Evolutionary conservation across 2,888 invertebrate species (phyloP).

Genomic region (Cryptus viduatorius): DNA sequence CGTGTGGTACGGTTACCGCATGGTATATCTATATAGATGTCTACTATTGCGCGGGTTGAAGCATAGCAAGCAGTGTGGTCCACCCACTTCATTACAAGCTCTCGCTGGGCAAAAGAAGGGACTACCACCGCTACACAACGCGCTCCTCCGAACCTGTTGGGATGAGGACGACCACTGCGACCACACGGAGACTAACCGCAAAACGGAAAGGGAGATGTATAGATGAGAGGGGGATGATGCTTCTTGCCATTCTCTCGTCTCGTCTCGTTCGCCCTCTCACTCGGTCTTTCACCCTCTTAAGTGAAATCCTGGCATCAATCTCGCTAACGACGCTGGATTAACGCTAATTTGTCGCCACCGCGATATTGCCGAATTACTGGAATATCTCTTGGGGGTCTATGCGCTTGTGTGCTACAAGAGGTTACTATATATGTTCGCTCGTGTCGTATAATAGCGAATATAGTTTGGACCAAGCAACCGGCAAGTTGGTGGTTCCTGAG

Average conservation of each 20-base stretch:
- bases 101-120: conserved; percentile 55
- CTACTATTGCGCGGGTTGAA: background rate
- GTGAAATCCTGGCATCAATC: conserved; percentile 83
- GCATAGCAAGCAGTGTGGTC: conserved; percentile 70
- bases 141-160: conserved; percentile 49
- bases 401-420: conserved; percentile 15
- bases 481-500: conserved; percentile 31
- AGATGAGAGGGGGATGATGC: conserved; percentile 53
- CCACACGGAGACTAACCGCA: conserved; percentile 38
- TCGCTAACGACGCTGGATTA: conserved; percentile 83
- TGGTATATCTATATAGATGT: conserved; percentile 11
- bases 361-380: conserved; percentile 83
- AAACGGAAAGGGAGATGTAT: conserved; percentile 37
- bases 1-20: background rate
- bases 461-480: conserved; percentile 24
- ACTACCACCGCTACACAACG: conserved; percentile 2
- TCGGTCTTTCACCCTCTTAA: conserved; percentile 74
- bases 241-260: conserved; percentile 60
- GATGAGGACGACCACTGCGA: conserved; percentile 44
- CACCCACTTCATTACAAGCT: conserved; percentile 82
- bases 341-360: conserved; percentile 82
- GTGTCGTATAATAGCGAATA: conserved; percentile 25
- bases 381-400: conserved; percentile 74
- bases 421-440: background rate
- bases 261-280: conserved; percentile 16